Base-by-base conservation (phyloP, 2,113 vertebrate species). In the Xiphophorus hellerii region DNA sequence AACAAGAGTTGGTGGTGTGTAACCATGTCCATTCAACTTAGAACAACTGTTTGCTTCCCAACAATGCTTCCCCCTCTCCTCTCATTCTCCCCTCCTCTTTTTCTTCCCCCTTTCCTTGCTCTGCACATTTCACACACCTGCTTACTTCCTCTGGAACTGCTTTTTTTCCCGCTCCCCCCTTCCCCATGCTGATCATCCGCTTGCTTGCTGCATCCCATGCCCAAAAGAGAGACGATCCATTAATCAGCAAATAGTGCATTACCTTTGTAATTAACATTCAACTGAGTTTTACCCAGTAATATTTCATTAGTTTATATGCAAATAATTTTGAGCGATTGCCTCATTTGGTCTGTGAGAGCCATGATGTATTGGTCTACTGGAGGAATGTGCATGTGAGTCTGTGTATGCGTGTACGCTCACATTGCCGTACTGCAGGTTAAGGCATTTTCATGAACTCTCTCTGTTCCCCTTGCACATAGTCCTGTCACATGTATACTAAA, bases 191-290 rank as follows among this genome's bases (percentile, higher is more conserved):
- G 87, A 90, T 91, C 88, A 85, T 76, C 73, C 77, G 68, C 74
- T 87, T 42, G 62, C 90, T 87, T 17, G 13, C 77, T 68, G 78
- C 89, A 83, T 92, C 88, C 88, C 79, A 35, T 86, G 84, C 84
- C 89, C 84, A 74, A 91, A 93, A 92, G 92, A 93, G 94, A 90
- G 92, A 96, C 95, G 95, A 97, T 93, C 96, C 96, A 98, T 98
- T 98, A 97, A 98, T 97, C 97, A 96, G 96, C 95, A 98, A 98
- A 98, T 98, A 96, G 96, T 95, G 96, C 97, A 96, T 97, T 96
- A 95, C 96, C 95, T 96, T 96, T 94, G 93, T 96, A 97, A 97
- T 96, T 96, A 96, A 96, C 95, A 95, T 96, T 96, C 93, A 95
- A 96, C 95, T 95, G 96, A 96, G 96, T 97, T 96, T 97, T 93